Conservation (phyloP, 2,888 invertebrate genomes). For the Seladonia tumulorum region DNA sequence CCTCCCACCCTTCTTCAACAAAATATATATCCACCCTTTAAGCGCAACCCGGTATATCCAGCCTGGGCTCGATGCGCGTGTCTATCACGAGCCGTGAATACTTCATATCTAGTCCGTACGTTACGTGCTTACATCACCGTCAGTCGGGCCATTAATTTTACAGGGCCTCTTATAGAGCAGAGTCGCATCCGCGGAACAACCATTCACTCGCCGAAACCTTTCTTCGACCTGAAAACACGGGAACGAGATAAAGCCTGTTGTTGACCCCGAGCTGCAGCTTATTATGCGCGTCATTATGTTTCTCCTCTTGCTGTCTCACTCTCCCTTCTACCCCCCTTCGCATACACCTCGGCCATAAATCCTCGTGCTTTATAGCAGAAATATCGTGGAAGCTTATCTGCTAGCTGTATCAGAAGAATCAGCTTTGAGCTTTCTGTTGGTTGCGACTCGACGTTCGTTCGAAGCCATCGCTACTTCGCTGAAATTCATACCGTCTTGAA, state of each 20-base stretch:
- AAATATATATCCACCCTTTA: constrained; percentile 65
- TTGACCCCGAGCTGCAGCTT: constrained; percentile 14
- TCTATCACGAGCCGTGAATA: constrained; percentile 75
- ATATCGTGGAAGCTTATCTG: too few species aligned
- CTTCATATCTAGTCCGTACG: constrained; percentile 68
- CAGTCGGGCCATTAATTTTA: constrained; percentile 68
- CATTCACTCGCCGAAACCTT: constrained; percentile 41
- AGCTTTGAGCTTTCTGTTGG: too few species aligned
- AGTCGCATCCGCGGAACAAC: constrained; percentile 55
- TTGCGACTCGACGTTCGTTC: too few species aligned
- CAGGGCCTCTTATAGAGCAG: constrained; percentile 61
- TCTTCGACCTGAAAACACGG: constrained; percentile 25
- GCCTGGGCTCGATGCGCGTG: constrained; percentile 66
- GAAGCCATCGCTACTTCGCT: too few species aligned
- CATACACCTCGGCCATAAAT: too few species aligned
- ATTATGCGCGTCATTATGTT: constrained; percentile 29
- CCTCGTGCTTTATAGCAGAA: too few species aligned
- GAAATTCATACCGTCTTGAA: too few species aligned
- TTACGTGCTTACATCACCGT: constrained; percentile 51
- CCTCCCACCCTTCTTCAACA: background rate
- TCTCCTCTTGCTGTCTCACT: background rate
- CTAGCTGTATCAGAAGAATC: too few species aligned
- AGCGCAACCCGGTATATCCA: constrained; percentile 58
- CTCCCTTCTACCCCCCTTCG: too few species aligned
- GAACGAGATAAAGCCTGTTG: constrained; percentile 24